phyloP scores from a whole-genome alignment of 1,140 invertebrate species.

The Aphidius ervi region DNA sequence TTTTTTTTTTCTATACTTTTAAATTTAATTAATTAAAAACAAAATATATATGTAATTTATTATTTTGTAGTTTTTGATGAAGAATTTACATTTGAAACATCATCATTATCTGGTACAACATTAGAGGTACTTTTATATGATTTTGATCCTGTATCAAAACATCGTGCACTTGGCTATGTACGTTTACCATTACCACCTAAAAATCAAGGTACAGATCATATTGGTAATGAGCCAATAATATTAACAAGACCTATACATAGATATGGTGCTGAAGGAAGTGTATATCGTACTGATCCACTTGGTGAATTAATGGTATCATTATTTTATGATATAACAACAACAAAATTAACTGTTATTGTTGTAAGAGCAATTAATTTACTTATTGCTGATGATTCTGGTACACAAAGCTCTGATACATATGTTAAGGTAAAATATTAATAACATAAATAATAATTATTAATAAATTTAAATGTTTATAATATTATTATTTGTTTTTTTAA shows the following conservation, averaged over 20 bases:
- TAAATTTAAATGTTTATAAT: not conserved
- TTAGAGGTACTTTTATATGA: constrained; percentile 57
- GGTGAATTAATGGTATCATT: constrained; percentile 81
- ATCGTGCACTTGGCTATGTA: constrained; percentile 59
- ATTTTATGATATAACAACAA: constrained; percentile 74
- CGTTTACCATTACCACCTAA: constrained; percentile 50
- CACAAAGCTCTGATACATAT: constrained; percentile 67
- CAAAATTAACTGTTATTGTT: constrained; percentile 75
- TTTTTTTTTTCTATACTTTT: not conserved
- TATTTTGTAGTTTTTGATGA: constrained; percentile 59
- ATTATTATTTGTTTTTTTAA: constrained; percentile 1
- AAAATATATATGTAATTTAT: constrained; percentile 15
- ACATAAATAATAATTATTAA: constrained; percentile 2
- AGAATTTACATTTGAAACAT: constrained; percentile 71
- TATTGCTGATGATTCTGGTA: constrained; percentile 54
- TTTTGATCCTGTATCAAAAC: constrained; percentile 65
- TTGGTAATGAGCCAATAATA: constrained; percentile 38
- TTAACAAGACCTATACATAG: constrained; percentile 36
- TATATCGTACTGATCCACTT: constrained; percentile 43
- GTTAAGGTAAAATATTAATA: constrained; percentile 61
- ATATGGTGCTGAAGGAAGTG: constrained; percentile 33
- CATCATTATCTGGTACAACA: constrained; percentile 55
- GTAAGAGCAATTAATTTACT: constrained; percentile 76
- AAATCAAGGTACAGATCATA: constrained; percentile 45
- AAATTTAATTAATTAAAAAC: constrained; percentile 7